Percentiles rank a stretch among this genome's conserved stretches.
Conservation (phyloP, 2,888 invertebrate species). For the Chironomus tentans region DNA sequence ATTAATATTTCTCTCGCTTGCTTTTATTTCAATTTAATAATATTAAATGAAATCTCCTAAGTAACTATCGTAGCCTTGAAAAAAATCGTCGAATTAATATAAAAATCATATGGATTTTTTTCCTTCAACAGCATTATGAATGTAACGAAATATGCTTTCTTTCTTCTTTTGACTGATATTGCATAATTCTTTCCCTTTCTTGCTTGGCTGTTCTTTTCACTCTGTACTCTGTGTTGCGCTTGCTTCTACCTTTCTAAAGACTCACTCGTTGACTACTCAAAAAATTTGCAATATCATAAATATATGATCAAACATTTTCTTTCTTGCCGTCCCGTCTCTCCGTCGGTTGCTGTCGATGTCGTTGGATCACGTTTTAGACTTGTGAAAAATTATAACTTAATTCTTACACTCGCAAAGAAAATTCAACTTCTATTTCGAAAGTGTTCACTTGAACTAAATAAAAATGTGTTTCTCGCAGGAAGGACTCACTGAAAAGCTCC, state of each 20-base stretch:
- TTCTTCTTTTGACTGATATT: slow-evolving; percentile 19
- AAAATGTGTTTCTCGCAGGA: not conserved
- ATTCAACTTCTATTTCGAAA: slow-evolving; percentile 9
- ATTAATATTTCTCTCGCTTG: not conserved
- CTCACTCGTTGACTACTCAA: too few relatives aligned
- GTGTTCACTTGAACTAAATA: slow-evolving; percentile 22
- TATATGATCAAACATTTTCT: not conserved
- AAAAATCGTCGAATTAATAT: slow-evolving; percentile 15
- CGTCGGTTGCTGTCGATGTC: too few relatives aligned
- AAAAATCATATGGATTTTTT: slow-evolving; percentile 23
- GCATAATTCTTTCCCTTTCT: slow-evolving; percentile 17
- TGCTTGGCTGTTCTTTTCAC: not conserved
- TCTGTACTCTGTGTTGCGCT: too few relatives aligned
- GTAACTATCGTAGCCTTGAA: slow-evolving; percentile 20
- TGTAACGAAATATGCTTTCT: slow-evolving; percentile 24
- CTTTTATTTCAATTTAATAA: not conserved
- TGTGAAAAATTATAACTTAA: not conserved
- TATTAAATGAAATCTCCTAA: slow-evolving; percentile 11
- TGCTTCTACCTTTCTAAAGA: too few relatives aligned
- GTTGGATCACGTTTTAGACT: not conserved
- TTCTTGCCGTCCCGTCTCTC: not conserved
- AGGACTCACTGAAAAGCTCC: slow-evolving; percentile 26
- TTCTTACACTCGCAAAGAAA: not conserved
- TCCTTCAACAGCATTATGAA: not conserved
- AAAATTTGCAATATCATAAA: too few relatives aligned